These are phyloP conservation scores for Coranthus polyacanthus DNA, from an alignment of 2,797 vertebrate species.

Conservation along the genomic window DNA sequence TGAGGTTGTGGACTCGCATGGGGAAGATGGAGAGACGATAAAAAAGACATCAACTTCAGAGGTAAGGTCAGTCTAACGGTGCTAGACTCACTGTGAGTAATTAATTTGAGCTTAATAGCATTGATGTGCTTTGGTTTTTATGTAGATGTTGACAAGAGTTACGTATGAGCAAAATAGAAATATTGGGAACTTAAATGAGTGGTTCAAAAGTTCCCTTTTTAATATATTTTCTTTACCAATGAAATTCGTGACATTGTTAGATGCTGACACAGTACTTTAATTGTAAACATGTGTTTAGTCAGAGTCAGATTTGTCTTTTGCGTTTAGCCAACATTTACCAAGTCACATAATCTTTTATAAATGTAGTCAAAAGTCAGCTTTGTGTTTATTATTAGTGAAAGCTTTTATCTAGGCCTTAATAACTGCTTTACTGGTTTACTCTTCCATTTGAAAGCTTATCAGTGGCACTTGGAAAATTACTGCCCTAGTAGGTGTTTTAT, in stretches of 20 bases:
- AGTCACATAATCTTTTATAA: too few species aligned
- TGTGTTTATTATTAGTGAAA: too few species aligned
- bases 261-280: too few species aligned
- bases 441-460: slow-evolving; percentile 8
- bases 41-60: slow-evolving; percentile 74
- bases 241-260: too few species aligned
- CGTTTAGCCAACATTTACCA: too few species aligned
- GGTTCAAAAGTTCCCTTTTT: too few species aligned
- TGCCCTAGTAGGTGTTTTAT: neutral
- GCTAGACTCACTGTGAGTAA: slow-evolving; percentile 7
- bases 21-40: slow-evolving; percentile 75
- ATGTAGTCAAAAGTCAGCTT: neutral
- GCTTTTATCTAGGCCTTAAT: slow-evolving; percentile 16
- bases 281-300: too few species aligned
- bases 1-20: slow-evolving; percentile 60
- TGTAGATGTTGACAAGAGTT: neutral
- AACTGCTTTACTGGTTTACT: slow-evolving; percentile 11
- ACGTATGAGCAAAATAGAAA: neutral
- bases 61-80: slow-evolving; percentile 74
- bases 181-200: too few species aligned
- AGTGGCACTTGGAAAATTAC: neutral
- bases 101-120: neutral
- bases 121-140: neutral
- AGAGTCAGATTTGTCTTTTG: too few species aligned
- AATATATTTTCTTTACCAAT: too few species aligned